Evolutionary conservation across 2,888 invertebrate genomes (phyloP).

Genomic region (Nomada flava): DNA sequence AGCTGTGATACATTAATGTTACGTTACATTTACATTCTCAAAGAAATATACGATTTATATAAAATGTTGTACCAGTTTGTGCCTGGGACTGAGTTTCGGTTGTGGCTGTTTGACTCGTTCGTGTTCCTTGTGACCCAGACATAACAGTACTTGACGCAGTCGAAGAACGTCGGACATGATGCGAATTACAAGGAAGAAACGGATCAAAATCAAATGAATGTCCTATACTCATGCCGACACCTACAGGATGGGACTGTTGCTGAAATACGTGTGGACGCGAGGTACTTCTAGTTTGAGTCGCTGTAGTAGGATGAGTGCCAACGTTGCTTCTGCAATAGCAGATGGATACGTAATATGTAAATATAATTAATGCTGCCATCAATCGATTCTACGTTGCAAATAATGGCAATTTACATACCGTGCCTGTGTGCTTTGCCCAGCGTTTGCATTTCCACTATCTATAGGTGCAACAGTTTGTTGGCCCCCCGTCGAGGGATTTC

Average conservation of each 20-base stretch:
- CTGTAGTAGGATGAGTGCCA: conserved; percentile 89
- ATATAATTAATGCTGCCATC: neutral
- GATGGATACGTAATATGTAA: neutral
- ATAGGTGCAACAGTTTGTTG: conserved; percentile 69
- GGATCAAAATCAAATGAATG: conserved; percentile 86
- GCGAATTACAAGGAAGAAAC: conserved; percentile 90
- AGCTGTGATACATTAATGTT: conserved; percentile 54
- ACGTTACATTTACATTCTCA: neutral
- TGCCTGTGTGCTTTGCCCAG: conserved; percentile 82
- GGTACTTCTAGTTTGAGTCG: conserved; percentile 89
- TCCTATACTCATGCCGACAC: conserved; percentile 78
- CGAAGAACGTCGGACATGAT: conserved; percentile 86
- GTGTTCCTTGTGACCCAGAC: conserved; percentile 74
- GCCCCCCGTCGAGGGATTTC: conserved; percentile 69
- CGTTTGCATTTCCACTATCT: conserved; percentile 75
- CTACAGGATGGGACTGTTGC: conserved; percentile 86
- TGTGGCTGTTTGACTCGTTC: conserved; percentile 84
- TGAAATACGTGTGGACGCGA: conserved; percentile 88
- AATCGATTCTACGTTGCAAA: neutral
- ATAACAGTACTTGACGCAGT: conserved; percentile 65
- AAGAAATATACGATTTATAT: neutral
- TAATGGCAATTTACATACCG: conserved; percentile 69
- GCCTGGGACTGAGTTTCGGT: conserved; percentile 71
- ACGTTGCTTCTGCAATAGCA: conserved; percentile 85
- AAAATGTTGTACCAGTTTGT: conserved; percentile 69